Base-by-base conservation (phyloP, 2,888 invertebrate species). In the Malthinus seriepunctatus region DNA sequence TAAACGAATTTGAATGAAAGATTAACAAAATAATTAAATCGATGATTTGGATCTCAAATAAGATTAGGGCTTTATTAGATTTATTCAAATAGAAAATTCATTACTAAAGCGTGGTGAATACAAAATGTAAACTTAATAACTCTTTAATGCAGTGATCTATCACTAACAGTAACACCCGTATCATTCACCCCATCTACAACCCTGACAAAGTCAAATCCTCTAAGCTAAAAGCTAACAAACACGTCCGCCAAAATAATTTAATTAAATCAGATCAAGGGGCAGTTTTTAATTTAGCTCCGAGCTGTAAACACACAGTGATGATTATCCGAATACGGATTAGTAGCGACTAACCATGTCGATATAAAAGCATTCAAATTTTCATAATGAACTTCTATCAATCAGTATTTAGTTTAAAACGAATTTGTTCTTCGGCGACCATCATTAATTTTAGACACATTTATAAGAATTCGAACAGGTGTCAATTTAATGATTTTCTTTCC, bases 191-290 rank as follows among this genome's bases (percentile, higher is more conserved):
- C 61, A 53, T 53, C 50, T 58, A 61, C 60, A 34, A 46, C 57
- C 62, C 62, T 62, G 66, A 67, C 67, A 66, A 65, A 65, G 66
- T 60, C 67, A 71, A 70, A 70, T 69, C 67, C 63, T 57, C 51
- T 70, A 72, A 72, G 69, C 71, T 68, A 59, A 65, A 57, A 63
- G 66, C 68, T 60, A 70, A 70, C 72, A 70, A 70, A 69, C 67
- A 70, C 66, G 71, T 71, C 69, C 67, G 66, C 68, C 66, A 70
- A 69, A 23, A 74, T 75, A 73, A 75, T 75, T 75, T 74, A 73
- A 75, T 75, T 75, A 75, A 74, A 71, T 71, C 67, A 69, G 71
- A 70, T 71, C 69, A 65, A 70, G 71, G 72, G 72, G 71, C 67
- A 71, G 70, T 74, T 75, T 75, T 75, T 75, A 75, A 75, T 75